phyloP scores from a whole-genome alignment of 2,888 invertebrate species.

The Anagyrus pseudococci region DNA sequence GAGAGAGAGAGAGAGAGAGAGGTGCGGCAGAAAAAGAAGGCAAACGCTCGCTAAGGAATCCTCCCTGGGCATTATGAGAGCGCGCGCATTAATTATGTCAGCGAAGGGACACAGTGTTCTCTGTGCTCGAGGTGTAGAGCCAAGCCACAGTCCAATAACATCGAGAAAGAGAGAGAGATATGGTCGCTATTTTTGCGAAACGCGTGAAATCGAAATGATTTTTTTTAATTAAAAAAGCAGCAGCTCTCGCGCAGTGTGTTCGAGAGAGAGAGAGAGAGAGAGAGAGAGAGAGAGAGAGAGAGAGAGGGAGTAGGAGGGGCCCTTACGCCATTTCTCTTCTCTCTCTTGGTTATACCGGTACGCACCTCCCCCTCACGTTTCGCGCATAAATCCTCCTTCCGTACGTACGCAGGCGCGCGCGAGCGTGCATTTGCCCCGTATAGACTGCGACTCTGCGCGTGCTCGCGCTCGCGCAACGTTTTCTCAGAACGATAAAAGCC shows the following conservation, averaged over 20 bases:
- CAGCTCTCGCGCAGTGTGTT: too few relatives aligned
- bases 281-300: too few relatives aligned
- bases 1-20: too few relatives aligned
- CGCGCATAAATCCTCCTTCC: slow-evolving; percentile 52
- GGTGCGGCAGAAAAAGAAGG: slow-evolving; percentile 17
- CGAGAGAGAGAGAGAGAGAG: too few relatives aligned
- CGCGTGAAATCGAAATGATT: slow-evolving; percentile 42
- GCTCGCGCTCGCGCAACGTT: slow-evolving; percentile 28
- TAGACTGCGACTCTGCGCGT: background rate
- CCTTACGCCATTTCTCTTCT: background rate
- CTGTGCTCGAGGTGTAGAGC: too few relatives aligned
- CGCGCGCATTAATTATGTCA: slow-evolving; percentile 30
- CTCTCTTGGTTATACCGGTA: background rate
- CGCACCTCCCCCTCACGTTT: background rate
- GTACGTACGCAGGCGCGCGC: slow-evolving; percentile 35
- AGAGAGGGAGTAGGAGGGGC: too few relatives aligned
- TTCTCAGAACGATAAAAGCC: slow-evolving; percentile 61
- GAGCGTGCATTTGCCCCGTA: slow-evolving; percentile 1
- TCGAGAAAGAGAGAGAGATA: slow-evolving; percentile 8
- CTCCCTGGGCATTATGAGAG: too few relatives aligned
- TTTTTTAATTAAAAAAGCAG: slow-evolving; percentile 39
- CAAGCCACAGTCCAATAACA: slow-evolving; percentile 10
- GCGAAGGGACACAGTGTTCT: slow-evolving; percentile 12
- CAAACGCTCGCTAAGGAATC: background rate
- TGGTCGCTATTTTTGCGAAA: slow-evolving; percentile 24